Percentiles rank a stretch among this genome's conserved stretches.
These are phyloP conservation scores for Melanotaenia pygmaea DNA, from an alignment of 2,797 vertebrate genomes.

Conservation along the genomic window DNA sequence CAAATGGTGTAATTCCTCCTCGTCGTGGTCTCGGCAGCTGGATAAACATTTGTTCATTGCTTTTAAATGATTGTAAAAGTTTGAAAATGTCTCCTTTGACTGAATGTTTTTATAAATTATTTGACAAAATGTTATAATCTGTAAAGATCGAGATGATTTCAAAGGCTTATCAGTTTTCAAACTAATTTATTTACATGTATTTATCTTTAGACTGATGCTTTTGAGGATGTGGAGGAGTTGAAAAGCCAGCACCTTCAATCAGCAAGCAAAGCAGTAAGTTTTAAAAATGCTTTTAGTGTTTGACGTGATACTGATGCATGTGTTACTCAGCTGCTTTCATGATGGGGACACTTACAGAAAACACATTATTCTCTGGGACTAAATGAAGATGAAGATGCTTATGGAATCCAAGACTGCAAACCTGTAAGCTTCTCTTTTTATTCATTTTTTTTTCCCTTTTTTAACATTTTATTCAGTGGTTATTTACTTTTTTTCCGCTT, in stretches of 20 bases:
- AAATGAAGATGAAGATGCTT: slow-evolving; percentile 20
- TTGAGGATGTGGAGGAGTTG: slow-evolving; percentile 30
- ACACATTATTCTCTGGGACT: neutral
- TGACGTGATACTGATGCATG: neutral
- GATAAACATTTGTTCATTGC: too few species aligned
- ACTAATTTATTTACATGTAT: neutral
- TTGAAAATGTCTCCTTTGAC: too few species aligned
- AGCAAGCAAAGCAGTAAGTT: slow-evolving; percentile 27
- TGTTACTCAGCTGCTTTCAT: slow-evolving; percentile 21
- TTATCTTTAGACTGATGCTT: slow-evolving; percentile 35
- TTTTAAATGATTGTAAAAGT: too few species aligned
- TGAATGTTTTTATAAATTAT: too few species aligned
- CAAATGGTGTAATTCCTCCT: too few species aligned
- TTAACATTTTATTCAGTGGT: neutral
- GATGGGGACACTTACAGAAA: slow-evolving; percentile 18
- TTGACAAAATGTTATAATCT: neutral
- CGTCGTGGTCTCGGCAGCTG: too few species aligned
- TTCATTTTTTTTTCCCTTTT: neutral
- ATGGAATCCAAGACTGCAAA: slow-evolving; percentile 39
- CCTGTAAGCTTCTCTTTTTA: slow-evolving; percentile 34
- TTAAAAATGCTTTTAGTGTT: neutral
- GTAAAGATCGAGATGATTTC: too few species aligned
- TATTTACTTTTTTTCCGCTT: neutral
- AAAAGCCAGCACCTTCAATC: slow-evolving; percentile 18
- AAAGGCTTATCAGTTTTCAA: neutral